Conservation (phyloP, 2,797 vertebrate species). For the Pangasius sanitwongsei region DNA sequence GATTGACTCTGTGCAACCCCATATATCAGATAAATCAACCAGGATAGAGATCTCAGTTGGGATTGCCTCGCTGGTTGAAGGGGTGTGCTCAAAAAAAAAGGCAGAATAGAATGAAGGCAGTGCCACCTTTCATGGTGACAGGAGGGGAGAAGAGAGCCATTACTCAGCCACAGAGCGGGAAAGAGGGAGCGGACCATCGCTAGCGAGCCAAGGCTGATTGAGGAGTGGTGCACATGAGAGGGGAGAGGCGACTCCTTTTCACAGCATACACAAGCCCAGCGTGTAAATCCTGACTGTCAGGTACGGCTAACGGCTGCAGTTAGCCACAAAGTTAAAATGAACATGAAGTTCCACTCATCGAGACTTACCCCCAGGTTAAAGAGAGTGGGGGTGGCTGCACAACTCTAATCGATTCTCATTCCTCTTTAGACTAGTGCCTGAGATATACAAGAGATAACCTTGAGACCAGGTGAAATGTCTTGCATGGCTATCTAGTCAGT, state of each 20-base stretch:
- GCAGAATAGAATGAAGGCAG: slow-evolving; percentile 73
- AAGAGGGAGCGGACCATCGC: slow-evolving; percentile 35
- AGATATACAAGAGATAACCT: slow-evolving; percentile 55
- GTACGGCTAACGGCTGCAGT: slow-evolving; percentile 28
- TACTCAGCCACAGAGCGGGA: slow-evolving; percentile 69
- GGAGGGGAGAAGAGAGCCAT: slow-evolving; percentile 75
- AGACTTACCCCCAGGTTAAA: slow-evolving; percentile 45
- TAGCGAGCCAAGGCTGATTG: slow-evolving; percentile 62
- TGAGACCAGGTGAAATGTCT: slow-evolving; percentile 43
- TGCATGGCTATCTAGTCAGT: background rate
- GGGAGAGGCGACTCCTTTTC: slow-evolving; percentile 44
- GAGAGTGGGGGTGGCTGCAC: background rate
- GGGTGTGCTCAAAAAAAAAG: slow-evolving; percentile 69
- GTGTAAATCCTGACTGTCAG: slow-evolving; percentile 44
- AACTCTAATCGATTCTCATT: slow-evolving; percentile 36
- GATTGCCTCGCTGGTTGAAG: slow-evolving; percentile 76
- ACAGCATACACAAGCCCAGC: slow-evolving; percentile 15
- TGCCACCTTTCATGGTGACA: slow-evolving; percentile 79
- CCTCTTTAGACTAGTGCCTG: slow-evolving; percentile 23
- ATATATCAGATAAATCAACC: slow-evolving; percentile 76
- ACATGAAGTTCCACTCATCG: slow-evolving; percentile 27
- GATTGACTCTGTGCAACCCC: slow-evolving; percentile 43
- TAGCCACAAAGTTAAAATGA: slow-evolving; percentile 47
- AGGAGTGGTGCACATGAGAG: slow-evolving; percentile 61
- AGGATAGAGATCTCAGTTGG: slow-evolving; percentile 81